A percentile compares a stretch with the other conserved stretches of the same genome.
phyloP scores from a whole-genome alignment of 2,888 invertebrate genomes.

The Drosophila falleni region DNA sequence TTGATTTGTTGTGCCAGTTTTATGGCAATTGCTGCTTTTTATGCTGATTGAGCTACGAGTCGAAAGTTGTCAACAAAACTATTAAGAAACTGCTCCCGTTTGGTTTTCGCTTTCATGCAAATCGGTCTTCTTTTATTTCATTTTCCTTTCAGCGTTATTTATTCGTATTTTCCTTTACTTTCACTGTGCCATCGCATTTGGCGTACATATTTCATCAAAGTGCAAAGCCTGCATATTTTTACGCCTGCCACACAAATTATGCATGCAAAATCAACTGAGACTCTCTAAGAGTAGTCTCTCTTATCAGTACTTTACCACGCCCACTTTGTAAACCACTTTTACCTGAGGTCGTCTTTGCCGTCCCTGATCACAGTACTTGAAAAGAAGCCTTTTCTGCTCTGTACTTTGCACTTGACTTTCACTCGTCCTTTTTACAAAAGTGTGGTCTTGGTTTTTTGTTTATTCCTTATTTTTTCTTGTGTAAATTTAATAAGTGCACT shows the following conservation, averaged over 20 bases:
- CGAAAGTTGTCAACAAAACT: slow-evolving; percentile 56
- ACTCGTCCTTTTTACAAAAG: slow-evolving; percentile 9
- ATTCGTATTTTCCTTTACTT: slow-evolving; percentile 9
- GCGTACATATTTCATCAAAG: slow-evolving; percentile 75
- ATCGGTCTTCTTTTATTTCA: slow-evolving; percentile 32
- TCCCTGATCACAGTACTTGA: slow-evolving; percentile 58
- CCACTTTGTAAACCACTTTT: slow-evolving; percentile 48
- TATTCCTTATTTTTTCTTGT: slow-evolving; percentile 53
- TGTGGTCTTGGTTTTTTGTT: slow-evolving; percentile 26
- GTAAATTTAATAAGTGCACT: slow-evolving; percentile 62
- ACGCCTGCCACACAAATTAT: slow-evolving; percentile 67
- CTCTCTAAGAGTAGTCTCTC: slow-evolving; percentile 19
- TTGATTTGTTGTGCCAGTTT: slow-evolving; percentile 39
- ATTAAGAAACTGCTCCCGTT: slow-evolving; percentile 39
- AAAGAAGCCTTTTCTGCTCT: slow-evolving; percentile 65
- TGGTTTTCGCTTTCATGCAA: slow-evolving; percentile 53
- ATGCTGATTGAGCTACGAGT: slow-evolving; percentile 46
- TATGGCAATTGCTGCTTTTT: slow-evolving; percentile 34
- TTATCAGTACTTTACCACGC: slow-evolving; percentile 16
- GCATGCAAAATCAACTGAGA: slow-evolving; percentile 73
- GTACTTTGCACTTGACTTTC: slow-evolving; percentile 53
- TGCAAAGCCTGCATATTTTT: slow-evolving; percentile 73
- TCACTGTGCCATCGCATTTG: slow-evolving; percentile 41
- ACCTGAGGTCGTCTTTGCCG: slow-evolving; percentile 26
- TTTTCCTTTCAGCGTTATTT: slow-evolving; percentile 1